Conservation (phyloP, 1,140 invertebrate genomes). For the Trachymyrmex septentrionalis region DNA sequence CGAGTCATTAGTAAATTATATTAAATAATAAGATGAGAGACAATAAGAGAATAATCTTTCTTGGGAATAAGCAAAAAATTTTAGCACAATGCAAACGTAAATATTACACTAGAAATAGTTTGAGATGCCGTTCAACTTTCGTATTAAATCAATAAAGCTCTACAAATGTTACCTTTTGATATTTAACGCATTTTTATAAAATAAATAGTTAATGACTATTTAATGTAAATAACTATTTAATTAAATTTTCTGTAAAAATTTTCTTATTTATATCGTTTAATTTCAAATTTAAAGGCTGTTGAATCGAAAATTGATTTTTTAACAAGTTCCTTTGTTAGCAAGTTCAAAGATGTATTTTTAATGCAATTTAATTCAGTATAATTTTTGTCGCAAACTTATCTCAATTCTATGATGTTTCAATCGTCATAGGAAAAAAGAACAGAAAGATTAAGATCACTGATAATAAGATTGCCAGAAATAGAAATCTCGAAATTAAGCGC, state of each 20-base stretch:
- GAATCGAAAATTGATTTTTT: neutral
- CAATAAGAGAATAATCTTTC: too few species aligned
- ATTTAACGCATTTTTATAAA: neutral
- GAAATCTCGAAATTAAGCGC: conserved; percentile 23
- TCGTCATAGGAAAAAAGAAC: neutral
- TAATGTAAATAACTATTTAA: neutral
- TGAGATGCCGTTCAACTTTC: neutral
- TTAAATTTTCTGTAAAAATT: neutral
- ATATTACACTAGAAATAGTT: neutral
- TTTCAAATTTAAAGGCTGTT: neutral
- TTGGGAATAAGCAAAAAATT: neutral
- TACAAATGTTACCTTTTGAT: neutral
- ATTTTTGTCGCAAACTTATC: conserved; percentile 1
- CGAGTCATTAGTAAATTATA: neutral
- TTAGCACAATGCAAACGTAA: neutral
- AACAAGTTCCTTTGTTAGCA: neutral
- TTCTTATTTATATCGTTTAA: neutral
- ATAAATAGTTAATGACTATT: neutral
- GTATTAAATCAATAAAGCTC: conserved; percentile 3
- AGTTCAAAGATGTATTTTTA: neutral
- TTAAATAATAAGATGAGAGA: neutral
- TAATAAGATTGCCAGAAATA: conserved; percentile 44
- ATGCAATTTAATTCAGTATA: neutral
- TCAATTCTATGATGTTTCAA: conserved; percentile 1
- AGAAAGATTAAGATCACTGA: conserved; percentile 16